Base-by-base conservation (phyloP, 2,113 vertebrate genomes). In the Phaetusa simplex region DNA sequence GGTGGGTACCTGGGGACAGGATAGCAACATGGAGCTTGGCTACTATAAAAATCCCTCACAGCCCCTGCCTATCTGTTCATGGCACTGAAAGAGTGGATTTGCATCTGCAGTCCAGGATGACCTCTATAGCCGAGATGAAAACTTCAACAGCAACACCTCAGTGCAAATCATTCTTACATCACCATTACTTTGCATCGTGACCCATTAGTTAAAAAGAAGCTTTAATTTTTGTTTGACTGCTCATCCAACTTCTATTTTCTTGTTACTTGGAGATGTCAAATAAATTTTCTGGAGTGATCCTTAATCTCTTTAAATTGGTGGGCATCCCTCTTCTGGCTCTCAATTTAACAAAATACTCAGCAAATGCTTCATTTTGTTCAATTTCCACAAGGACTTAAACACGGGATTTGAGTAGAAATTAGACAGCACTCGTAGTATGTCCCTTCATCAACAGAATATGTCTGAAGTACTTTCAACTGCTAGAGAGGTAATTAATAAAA, bases 401-500 rank as follows among this genome's bases (percentile, higher is more conserved):
- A 82, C 21, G 34, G 14, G 9, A 45, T 70, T 88, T 82, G 69
- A 82, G 42, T 50, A 91, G 84, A 73, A 91, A 89, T 77, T 96
- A 79, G 34, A 34, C 42, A 53, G 21, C 24, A 26, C 12, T 62
- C 3, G 1, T 43, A 72, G 36, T 21, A 29, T 61, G 22, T 82
- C 73, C 52, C 88, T 82, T 92, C 71, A 86, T 77, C 91, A 89
- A 62, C 62, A 95, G 43, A 93, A 14, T 36, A 53, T 38, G 12
- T 87, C 62, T 84, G 58, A 95, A 95, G 77, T 20, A 65, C 36
- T 92, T 95, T 72, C 49, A 79, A 42, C 38, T 86, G 43, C 30
- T 34, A n/a, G 40, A 82, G 74, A 85, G 32, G 29, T 80, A 80
- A 87, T 84, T 61, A 93, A 87, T 87, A 91, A 82, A 95, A 90